Conservation (phyloP, 2,888 invertebrate genomes). For the Lottia scabra region DNA sequence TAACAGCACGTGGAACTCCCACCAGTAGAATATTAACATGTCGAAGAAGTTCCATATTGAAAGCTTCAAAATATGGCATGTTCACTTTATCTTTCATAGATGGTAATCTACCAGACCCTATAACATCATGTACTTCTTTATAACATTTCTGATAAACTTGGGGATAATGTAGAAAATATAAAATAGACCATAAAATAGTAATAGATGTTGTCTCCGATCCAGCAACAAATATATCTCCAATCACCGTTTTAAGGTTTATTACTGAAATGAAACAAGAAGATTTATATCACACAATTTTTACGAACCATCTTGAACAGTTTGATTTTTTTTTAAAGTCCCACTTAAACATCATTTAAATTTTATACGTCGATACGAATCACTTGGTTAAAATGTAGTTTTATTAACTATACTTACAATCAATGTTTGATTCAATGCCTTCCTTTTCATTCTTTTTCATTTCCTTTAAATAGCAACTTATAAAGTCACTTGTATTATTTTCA, state of each 20-base stretch:
- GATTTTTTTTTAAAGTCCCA: too few species aligned
- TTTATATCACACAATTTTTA: too few species aligned
- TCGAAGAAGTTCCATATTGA: constrained; percentile 51
- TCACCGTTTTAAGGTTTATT: constrained; percentile 26
- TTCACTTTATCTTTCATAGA: constrained; percentile 34
- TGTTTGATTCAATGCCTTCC: background rate
- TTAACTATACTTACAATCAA: constrained; percentile 1
- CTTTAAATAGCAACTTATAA: background rate
- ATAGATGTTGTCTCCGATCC: constrained; percentile 81
- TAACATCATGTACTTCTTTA: constrained; percentile 51
- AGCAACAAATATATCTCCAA: constrained; percentile 48
- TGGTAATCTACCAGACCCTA: constrained; percentile 52
- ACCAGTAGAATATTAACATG: constrained; percentile 45
- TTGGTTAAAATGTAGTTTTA: too few species aligned
- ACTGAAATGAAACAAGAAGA: constrained; percentile 19
- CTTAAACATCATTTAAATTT: background rate
- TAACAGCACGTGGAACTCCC: constrained; percentile 39
- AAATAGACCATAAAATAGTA: constrained; percentile 86
- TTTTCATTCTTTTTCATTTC: constrained; percentile 14
- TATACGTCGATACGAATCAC: too few species aligned
- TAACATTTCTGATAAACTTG: constrained; percentile 68
- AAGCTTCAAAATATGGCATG: constrained; percentile 51
- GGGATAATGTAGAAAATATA: constrained; percentile 82
- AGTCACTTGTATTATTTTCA: background rate
- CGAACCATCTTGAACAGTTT: too few species aligned